Percentiles rank a stretch among this genome's conserved stretches.
Evolutionary conservation across 2,113 vertebrate species (phyloP).

Genomic region (Cyanoliseus patagonus): DNA sequence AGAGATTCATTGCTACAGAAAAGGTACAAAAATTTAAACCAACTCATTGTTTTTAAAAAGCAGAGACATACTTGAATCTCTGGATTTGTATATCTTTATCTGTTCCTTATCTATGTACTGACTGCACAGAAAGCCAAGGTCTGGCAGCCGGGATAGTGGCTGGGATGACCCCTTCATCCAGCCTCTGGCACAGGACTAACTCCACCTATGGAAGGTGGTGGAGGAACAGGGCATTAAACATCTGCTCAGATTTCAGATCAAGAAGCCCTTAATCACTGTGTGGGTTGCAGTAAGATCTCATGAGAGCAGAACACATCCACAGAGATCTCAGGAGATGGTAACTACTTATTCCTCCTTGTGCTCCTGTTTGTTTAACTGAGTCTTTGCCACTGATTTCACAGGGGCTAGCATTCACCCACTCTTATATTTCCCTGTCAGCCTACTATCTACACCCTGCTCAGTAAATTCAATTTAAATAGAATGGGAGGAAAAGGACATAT

Average conservation of each 20-base stretch:
- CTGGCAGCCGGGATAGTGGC: not conserved
- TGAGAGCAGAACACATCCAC: accelerated
- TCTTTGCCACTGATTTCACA: not conserved
- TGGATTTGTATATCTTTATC: not conserved
- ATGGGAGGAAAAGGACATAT: not conserved
- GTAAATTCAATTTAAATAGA: not conserved
- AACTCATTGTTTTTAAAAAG: not conserved
- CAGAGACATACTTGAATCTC: not conserved
- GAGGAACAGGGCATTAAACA: not conserved
- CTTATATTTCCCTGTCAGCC: not conserved
- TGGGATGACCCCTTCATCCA: not conserved
- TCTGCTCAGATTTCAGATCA: not conserved
- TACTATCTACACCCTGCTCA: not conserved
- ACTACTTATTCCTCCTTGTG: not conserved
- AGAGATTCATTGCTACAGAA: not conserved
- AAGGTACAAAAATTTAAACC: not conserved
- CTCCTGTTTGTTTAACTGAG: not conserved
- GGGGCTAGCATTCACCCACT: not conserved
- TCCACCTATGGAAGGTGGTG: not conserved
- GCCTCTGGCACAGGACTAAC: not conserved
- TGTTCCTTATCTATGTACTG: not conserved
- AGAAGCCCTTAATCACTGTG: not conserved
- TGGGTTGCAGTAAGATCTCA: not conserved
- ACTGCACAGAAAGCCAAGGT: not conserved
- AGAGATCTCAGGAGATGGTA: not conserved